Conservation (phyloP, 2,888 invertebrate species). For the Galerucella calmariensis region DNA sequence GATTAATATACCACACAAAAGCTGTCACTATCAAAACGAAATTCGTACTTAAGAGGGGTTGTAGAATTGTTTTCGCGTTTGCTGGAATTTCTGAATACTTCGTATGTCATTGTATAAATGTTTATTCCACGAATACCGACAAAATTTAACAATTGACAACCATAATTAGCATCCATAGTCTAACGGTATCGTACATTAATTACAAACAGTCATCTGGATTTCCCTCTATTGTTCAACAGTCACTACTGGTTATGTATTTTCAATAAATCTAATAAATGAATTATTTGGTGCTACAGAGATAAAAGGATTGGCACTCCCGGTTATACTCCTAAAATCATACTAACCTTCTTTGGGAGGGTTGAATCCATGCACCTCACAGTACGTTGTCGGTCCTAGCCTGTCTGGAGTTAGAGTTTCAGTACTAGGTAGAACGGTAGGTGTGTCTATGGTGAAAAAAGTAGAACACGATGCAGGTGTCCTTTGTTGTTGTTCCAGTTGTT, state of each 20-base stretch:
- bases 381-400: conserved; percentile 65
- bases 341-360: conserved; percentile 70
- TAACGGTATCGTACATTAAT: no score
- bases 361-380: conserved; percentile 71
- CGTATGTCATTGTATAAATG: not conserved
- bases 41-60: not conserved
- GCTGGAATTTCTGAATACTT: not conserved
- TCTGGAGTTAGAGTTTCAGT: conserved; percentile 51
- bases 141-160: not conserved
- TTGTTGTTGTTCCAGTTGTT: conserved; percentile 42
- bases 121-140: conserved; percentile 6
- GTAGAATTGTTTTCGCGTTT: conserved; percentile 1
- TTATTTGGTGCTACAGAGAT: no score
- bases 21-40: not conserved
- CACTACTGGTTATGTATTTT: no score
- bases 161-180: not conserved
- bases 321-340: conserved; percentile 14
- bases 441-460: conserved; percentile 68
- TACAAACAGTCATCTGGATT: not conserved
- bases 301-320: no score
- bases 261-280: no score
- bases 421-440: conserved; percentile 56
- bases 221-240: not conserved
- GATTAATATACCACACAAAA: not conserved
- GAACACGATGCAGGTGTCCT: conserved; percentile 57